phyloP scores from a whole-genome alignment of 2,888 invertebrate genomes.

The Drosophila mettleri region DNA sequence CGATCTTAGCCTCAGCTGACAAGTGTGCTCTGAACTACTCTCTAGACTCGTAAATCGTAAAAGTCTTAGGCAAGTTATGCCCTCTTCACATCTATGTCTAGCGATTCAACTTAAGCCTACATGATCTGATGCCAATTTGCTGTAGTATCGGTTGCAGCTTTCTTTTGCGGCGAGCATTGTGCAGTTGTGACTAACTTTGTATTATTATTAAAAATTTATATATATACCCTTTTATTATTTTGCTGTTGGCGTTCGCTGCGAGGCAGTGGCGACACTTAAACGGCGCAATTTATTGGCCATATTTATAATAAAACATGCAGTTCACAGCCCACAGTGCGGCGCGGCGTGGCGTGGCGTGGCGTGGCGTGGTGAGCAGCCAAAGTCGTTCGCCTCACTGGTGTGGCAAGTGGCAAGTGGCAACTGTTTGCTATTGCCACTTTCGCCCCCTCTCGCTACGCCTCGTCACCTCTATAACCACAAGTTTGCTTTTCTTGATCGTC shows the following conservation, averaged over 20 bases:
- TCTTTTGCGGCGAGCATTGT: not conserved
- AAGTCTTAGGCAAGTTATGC: no score
- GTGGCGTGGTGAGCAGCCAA: constrained; percentile 29
- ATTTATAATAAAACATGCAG: constrained; percentile 76
- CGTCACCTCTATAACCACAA: constrained; percentile 38
- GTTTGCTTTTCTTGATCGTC: constrained; percentile 49
- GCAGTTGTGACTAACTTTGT: constrained; percentile 1
- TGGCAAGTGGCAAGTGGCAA: constrained; percentile 29
- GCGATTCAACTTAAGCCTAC: no score
- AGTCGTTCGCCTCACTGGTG: constrained; percentile 39
- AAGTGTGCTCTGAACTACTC: no score
- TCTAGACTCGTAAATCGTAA: no score
- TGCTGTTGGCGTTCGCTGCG: constrained; percentile 21
- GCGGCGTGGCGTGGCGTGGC: no score
- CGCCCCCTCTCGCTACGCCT: not conserved
- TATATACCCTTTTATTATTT: constrained; percentile 16
- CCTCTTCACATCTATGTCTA: no score
- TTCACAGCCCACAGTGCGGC: constrained; percentile 28
- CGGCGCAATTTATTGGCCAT: constrained; percentile 74
- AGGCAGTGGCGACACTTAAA: constrained; percentile 46
- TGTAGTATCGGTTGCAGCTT: not conserved
- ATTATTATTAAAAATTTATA: constrained; percentile 31
- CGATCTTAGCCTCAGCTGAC: no score
- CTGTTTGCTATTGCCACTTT: constrained; percentile 26
- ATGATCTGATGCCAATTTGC: no score